phyloP scores from a whole-genome alignment of 2,113 vertebrate species.

The Tringa solitaria region DNA sequence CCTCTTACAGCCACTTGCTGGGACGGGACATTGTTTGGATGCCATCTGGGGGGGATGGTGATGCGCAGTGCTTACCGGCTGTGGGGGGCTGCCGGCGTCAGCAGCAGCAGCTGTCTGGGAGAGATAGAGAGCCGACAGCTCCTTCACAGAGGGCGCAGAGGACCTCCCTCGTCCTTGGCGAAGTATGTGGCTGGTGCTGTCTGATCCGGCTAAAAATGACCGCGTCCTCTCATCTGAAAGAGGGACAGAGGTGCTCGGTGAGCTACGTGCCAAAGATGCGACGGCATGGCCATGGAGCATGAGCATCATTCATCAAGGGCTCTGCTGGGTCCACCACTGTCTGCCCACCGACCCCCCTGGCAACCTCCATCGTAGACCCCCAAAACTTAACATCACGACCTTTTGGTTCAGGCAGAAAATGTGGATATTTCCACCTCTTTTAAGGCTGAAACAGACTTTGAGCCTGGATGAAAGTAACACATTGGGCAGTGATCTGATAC shows the following conservation, averaged over 20 bases:
- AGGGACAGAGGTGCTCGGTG: neutral
- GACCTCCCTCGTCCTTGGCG: slow-evolving; percentile 55
- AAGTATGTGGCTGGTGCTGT: neutral
- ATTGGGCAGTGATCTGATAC: neutral
- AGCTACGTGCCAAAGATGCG: fast-evolving
- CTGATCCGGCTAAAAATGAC: slow-evolving; percentile 49
- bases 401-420: neutral
- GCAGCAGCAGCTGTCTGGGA: slow-evolving; percentile 73
- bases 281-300: neutral
- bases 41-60: slow-evolving; percentile 12
- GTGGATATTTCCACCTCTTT: neutral
- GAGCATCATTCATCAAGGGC: fast-evolving
- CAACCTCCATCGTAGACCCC: fast-evolving
- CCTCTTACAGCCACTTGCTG: neutral
- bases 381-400: neutral
- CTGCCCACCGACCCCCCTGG: fast-evolving
- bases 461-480: neutral
- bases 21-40: neutral
- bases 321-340: fast-evolving
- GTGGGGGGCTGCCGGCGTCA: neutral
- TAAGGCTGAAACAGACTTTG: neutral
- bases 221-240: slow-evolving; percentile 73
- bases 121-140: slow-evolving; percentile 78
- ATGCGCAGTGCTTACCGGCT: slow-evolving; percentile 75
- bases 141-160: slow-evolving; percentile 73